phyloP scores from a whole-genome alignment of 2,888 invertebrate species.

The Macrosiphum euphorbiae region DNA sequence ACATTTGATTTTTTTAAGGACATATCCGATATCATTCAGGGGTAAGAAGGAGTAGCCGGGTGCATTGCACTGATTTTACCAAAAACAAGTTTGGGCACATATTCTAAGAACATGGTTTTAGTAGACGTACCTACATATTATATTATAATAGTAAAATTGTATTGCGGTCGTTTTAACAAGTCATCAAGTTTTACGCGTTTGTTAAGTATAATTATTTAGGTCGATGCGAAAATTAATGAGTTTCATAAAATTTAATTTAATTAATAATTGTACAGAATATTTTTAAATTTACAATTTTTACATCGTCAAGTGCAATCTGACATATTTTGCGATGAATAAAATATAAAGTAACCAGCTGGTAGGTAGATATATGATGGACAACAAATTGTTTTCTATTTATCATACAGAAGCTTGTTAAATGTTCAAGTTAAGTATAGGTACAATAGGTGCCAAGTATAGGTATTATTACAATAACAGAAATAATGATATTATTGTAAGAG shows the following conservation, averaged over 20 bases:
- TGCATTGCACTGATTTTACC: constrained; percentile 40
- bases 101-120: constrained; percentile 20
- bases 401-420: background rate
- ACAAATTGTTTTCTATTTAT: background rate
- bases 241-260: background rate
- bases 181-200: constrained; percentile 36
- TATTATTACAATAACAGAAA: background rate
- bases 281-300: background rate
- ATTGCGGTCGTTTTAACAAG: constrained; percentile 19
- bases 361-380: background rate
- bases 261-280: background rate
- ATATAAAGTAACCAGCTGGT: background rate
- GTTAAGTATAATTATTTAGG: constrained; percentile 32
- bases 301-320: background rate
- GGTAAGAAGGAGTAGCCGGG: background rate
- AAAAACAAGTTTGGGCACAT: constrained; percentile 42
- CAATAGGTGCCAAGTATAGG: too few relatives aligned
- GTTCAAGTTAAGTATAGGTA: background rate
- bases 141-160: constrained; percentile 14
- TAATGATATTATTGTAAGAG: background rate
- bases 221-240: constrained; percentile 12
- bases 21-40: background rate
- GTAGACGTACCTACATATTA: background rate
- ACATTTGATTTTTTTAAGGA: background rate
- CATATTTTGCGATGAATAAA: background rate